phyloP scores from a whole-genome alignment of 2,797 vertebrate genomes.

The Oreochromis mossambicus region DNA sequence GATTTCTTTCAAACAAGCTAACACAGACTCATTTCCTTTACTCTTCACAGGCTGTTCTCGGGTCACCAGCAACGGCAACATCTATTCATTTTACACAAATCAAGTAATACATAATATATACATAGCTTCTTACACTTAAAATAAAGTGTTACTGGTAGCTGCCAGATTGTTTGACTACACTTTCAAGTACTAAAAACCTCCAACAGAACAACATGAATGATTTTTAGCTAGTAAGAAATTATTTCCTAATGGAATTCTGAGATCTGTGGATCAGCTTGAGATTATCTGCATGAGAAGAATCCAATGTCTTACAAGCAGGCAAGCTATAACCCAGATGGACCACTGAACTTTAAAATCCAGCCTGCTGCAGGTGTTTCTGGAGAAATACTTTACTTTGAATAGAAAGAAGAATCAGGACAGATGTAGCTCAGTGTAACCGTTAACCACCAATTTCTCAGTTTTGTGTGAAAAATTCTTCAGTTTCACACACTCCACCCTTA shows the following conservation, averaged over 20 bases:
- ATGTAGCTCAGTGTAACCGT: neutral
- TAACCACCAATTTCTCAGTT: neutral
- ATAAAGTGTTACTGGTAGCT: neutral
- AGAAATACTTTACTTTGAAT: neutral
- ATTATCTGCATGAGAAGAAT: neutral
- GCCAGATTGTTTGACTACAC: neutral
- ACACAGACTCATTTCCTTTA: neutral
- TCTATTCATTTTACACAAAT: neutral
- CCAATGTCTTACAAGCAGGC: neutral
- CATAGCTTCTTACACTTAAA: neutral
- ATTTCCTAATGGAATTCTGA: neutral
- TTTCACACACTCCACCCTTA: conserved; percentile 41
- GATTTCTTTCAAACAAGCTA: neutral
- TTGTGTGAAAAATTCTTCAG: neutral
- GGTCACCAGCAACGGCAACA: neutral
- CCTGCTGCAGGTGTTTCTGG: neutral
- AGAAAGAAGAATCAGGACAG: neutral
- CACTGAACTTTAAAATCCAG: neutral
- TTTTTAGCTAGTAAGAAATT: neutral
- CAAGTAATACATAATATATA: neutral
- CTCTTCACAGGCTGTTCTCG: neutral
- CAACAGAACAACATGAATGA: neutral
- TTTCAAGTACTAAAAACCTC: neutral
- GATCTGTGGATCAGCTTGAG: neutral
- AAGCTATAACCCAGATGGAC: neutral